A percentile compares a stretch with the other conserved stretches of the same genome.
These are phyloP conservation scores for Lapara coniferarum DNA, from an alignment of 2,888 invertebrate genomes.

Conservation along the genomic window DNA sequence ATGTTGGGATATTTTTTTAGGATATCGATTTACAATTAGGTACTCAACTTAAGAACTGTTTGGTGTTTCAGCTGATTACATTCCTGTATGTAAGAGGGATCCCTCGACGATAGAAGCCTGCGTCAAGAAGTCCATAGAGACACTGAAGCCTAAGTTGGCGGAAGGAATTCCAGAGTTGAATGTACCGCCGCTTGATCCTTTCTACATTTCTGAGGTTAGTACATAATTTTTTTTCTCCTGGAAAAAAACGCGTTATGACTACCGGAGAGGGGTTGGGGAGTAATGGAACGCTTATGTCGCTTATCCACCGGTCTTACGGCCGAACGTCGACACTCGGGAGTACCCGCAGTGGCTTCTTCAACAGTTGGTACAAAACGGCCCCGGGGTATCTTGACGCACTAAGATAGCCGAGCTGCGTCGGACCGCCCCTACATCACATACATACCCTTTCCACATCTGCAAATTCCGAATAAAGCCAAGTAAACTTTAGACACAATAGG, in stretches of 20 bases:
- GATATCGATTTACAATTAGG: conserved; percentile 7
- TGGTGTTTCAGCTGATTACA: conserved; percentile 83
- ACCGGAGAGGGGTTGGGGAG: no score
- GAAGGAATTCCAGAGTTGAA: conserved; percentile 87
- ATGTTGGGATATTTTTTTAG: background rate
- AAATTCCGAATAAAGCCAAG: background rate
- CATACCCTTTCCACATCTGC: no score
- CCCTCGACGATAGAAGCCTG: conserved; percentile 86
- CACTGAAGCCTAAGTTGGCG: conserved; percentile 81
- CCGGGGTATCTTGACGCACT: no score
- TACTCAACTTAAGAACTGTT: background rate
- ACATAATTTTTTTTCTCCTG: background rate
- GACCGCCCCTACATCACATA: no score
- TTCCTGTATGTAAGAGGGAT: conserved; percentile 86
- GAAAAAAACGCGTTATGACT: no score
- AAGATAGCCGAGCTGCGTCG: no score
- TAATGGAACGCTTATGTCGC: no score
- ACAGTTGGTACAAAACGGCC: no score
- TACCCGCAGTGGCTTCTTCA: no score
- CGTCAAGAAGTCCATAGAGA: conserved; percentile 84
- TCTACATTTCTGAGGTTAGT: conserved; percentile 85
- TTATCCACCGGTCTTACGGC: no score
- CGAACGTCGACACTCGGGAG: no score
- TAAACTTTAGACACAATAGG: no score
- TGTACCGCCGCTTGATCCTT: conserved; percentile 88